Evolutionary conservation across 2,113 vertebrate species (phyloP).

Genomic region (Sardina pilchardus): DNA sequence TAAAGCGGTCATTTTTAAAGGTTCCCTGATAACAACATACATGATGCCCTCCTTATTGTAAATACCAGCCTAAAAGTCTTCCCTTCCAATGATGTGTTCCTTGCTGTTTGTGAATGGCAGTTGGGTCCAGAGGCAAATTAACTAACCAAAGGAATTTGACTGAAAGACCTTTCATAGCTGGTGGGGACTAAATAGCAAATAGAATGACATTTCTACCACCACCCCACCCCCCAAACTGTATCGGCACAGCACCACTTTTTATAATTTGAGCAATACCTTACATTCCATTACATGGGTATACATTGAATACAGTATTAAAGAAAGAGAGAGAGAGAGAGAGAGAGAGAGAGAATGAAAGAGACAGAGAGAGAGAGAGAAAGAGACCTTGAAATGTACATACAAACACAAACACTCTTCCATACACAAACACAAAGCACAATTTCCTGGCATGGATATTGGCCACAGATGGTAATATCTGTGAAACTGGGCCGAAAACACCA

Average conservation of each 20-base stretch:
- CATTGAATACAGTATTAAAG: background rate
- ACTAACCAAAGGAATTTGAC: background rate
- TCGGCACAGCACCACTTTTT: background rate
- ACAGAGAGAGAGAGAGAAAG: background rate
- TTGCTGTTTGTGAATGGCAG: conserved; percentile 34
- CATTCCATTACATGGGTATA: background rate
- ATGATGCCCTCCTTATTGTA: conserved; percentile 14
- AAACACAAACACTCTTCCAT: conserved; percentile 10
- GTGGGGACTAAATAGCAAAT: background rate
- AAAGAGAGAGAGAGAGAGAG: background rate
- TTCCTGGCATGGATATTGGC: conserved; percentile 33
- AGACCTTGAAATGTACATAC: background rate
- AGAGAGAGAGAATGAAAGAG: background rate
- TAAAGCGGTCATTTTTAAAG: background rate
- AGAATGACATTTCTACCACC: conserved; percentile 1
- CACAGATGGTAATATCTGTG: conserved; percentile 36
- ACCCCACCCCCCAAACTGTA: background rate
- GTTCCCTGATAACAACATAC: background rate
- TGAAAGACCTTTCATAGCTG: background rate
- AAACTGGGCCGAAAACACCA: conserved; percentile 22
- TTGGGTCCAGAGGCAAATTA: conserved; percentile 34
- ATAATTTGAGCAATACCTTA: background rate
- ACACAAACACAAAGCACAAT: conserved; percentile 40
- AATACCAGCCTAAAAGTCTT: conserved; percentile 26
- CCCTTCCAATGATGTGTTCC: conserved; percentile 5